Conservation (phyloP, 2,113 vertebrate genomes). For the Cygnus buccinator region DNA sequence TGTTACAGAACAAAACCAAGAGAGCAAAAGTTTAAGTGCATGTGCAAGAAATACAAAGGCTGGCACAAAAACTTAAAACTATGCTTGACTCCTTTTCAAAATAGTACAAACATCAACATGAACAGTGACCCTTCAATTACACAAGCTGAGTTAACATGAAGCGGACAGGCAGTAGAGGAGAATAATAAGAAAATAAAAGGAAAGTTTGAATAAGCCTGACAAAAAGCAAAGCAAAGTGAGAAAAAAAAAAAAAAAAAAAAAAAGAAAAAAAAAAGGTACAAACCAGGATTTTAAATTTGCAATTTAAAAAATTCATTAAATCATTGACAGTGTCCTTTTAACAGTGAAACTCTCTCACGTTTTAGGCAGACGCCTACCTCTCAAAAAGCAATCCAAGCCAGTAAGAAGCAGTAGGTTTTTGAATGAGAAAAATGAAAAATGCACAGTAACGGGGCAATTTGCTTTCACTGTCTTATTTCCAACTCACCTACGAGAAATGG, state of each 20-base stretch:
- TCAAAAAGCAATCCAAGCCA: neutral
- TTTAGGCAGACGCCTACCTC: conserved; percentile 8
- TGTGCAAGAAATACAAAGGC: neutral
- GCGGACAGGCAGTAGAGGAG: neutral
- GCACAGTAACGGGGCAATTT: neutral
- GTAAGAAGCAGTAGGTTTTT: neutral
- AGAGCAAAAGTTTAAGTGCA: neutral
- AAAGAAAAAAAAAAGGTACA: neutral
- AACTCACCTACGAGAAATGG: neutral
- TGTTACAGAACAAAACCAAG: neutral
- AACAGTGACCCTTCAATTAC: neutral
- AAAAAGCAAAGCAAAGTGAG: neutral
- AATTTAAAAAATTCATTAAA: neutral
- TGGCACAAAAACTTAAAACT: neutral
- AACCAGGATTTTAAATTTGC: neutral
- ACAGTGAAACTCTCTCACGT: conserved; percentile 8
- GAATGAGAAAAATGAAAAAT: neutral
- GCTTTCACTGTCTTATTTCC: neutral
- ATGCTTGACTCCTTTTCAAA: neutral
- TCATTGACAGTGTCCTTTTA: neutral
- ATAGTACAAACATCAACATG: neutral
- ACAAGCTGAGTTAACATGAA: conserved; percentile 25
- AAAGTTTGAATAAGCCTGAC: neutral
- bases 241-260: too few species aligned
- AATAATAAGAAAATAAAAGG: neutral